Base-by-base conservation (phyloP, 2,888 invertebrate genomes). In the Nomada ferruginata region DNA sequence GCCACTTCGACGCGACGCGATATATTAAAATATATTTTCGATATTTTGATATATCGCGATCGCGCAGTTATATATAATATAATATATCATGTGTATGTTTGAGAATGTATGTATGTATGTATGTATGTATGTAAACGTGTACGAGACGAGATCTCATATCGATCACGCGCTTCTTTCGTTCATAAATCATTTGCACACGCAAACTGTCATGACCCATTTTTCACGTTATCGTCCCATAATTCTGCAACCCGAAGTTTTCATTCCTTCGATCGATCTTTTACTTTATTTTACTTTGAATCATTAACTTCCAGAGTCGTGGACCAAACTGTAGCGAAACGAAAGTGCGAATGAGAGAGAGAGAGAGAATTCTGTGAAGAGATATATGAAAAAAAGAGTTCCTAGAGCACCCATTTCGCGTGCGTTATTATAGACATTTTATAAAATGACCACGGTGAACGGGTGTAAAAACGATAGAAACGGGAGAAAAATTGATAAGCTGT, bases 291-390 rank as follows among this genome's bases (percentile, higher is more conserved):
- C 73, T 76, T 85, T 77, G 50, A 79, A 81, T 77, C 77, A 75
- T 85, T 81, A 81, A 83, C 85, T 85, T 76, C 79, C 80, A 88
- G 79, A 87, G 82, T 81, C 83, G 87, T 90, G 89, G 90, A 90
- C 90, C 90, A 91, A 90, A 77, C 55, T 85, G 74, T 87, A 87
- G 76, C 79, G 55, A 87, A 76, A 76, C 82, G 64, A 81, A 80
- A 63, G 72, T 70, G 65, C 68, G 60, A 76, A 71, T 63, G 82
- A 42, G 76, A 70, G 60, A 74, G 50, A 74, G 50, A 59, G 74
- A 64, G 78, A 59, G 29, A 82, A 69, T 68, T 53, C n/a, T 20
- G 65, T 26, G 52, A 66, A 20, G 68, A 68, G 57, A 64, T 44
- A 72, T 42, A 66, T 23, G 57, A 71, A 80, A 64, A 85, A 82